Evolutionary conservation across 2,888 invertebrate species (phyloP), one percentile per base, ranked within the genome.

Genomic region (Frankliniella fusca): DNA sequence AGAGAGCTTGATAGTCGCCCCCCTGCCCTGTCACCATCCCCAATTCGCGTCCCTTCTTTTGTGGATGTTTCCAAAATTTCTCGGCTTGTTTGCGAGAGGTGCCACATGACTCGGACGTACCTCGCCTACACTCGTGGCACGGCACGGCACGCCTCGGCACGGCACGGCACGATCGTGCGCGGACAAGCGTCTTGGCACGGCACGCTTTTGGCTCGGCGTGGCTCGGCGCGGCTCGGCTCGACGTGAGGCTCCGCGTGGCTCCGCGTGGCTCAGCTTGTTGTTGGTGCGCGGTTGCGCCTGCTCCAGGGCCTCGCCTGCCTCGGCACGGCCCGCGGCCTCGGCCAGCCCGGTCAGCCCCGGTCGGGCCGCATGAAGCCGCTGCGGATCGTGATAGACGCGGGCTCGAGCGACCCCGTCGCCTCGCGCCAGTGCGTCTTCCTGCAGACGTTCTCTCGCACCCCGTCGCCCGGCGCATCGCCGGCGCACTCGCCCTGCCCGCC

Each of bases 381-480:
- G 27, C n/a, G 70, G 23, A 76, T 76, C 70, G 70, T 76, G 11
- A 76, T 76, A 27, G 70, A 76, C 70, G 70, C 70, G 23, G 70
- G 27, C 70, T 23, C 70, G 23, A 76, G 12, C 70, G 70, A 76
- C 70, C 70, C 70, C 27, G 70, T 76, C 23, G 70, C 70, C 23
- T 76, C 70, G 70, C 70, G 70, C 23, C 70, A 76, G 70, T 76
- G 70, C 70, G 70, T 76, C 70, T 76, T 76, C 70, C 70, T 76
- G 70, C 70, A 76, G 70, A 76, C 70, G 70, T 76, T 76, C 70
- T 76, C 70, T 27, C 70, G 70, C 70, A 76, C 70, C 27, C 70
- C 70, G 23, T 76, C 70, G 70, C 70, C 70, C 27, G 70, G 70
- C 27, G 70, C 70, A 11, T 76, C 70, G 27, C 70, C 70, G 23